These are phyloP conservation scores for Helicoverpa zea DNA, from an alignment of 1,140 invertebrate genomes.

Conservation along the genomic window DNA sequence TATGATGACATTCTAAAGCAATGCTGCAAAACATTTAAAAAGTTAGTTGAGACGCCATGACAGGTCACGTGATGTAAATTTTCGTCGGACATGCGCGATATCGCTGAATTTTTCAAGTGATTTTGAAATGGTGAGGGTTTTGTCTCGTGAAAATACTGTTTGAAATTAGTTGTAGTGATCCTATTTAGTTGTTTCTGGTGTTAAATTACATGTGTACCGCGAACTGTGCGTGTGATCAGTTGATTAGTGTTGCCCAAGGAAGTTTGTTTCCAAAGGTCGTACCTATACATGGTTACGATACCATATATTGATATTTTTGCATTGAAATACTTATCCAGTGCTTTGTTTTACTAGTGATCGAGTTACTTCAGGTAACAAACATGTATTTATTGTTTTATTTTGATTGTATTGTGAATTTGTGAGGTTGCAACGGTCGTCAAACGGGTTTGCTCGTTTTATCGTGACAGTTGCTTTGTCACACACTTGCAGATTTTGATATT, in stretches of 20 bases:
- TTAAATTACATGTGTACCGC: constrained; percentile 51
- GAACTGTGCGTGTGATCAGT: constrained; percentile 65
- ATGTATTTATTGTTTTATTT: constrained; percentile 34
- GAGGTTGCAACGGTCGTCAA: constrained; percentile 38
- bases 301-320: constrained; percentile 67
- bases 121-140: constrained; percentile 81
- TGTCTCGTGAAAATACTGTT: constrained; percentile 60
- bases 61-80: constrained; percentile 86
- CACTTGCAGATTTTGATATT: constrained; percentile 29
- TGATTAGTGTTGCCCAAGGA: constrained; percentile 63
- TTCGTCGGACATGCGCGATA: constrained; percentile 84
- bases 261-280: constrained; percentile 76
- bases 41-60: constrained; percentile 78
- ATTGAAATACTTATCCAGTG: constrained; percentile 63
- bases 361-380: constrained; percentile 42
- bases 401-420: constrained; percentile 3
- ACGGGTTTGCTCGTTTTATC: constrained; percentile 23
- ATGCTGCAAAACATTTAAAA: constrained; percentile 57
- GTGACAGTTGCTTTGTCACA: constrained; percentile 50
- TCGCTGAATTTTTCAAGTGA: constrained; percentile 79
- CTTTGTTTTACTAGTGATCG: constrained; percentile 53
- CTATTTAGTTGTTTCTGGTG: constrained; percentile 27
- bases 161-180: constrained; percentile 52
- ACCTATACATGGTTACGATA: constrained; percentile 74
- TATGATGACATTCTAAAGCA: constrained; percentile 34